Conservation (phyloP, 2,797 vertebrate genomes). For the Enteromius trimaculatus region DNA sequence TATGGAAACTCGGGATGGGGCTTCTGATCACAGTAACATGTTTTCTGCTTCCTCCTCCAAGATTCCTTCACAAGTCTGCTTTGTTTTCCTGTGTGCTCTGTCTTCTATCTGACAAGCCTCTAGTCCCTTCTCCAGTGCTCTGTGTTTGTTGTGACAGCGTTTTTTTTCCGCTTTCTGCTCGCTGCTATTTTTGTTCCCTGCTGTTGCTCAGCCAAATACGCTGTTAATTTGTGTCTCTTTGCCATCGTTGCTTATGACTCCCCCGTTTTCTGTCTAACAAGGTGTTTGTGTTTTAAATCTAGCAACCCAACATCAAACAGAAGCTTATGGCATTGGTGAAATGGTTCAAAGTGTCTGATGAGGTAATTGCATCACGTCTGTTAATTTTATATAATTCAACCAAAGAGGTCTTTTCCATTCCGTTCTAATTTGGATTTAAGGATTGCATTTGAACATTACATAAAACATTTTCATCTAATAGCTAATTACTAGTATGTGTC, state of each 20-base stretch:
- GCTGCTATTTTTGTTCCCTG: constrained; percentile 54
- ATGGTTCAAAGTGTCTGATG: constrained; percentile 87
- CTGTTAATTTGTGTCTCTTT: constrained; percentile 43
- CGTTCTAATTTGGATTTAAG: not conserved
- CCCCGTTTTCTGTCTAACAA: constrained; percentile 35
- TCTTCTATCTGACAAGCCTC: constrained; percentile 35
- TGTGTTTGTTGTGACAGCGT: constrained; percentile 40
- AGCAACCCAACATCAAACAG: constrained; percentile 89
- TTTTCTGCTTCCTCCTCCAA: constrained; percentile 34
- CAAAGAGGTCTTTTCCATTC: not conserved
- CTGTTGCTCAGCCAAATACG: constrained; percentile 39
- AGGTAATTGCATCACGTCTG: constrained; percentile 71
- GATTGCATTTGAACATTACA: not conserved
- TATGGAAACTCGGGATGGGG: constrained; percentile 36
- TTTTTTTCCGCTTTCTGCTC: constrained; percentile 45
- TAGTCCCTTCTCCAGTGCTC: constrained; percentile 29
- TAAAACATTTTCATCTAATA: not conserved
- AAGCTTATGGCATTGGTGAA: constrained; percentile 88
- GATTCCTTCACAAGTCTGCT: constrained; percentile 45
- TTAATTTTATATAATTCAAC: not conserved
- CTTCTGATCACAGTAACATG: constrained; percentile 28
- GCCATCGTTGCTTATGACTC: constrained; percentile 43
- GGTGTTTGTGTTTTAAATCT: constrained; percentile 50
- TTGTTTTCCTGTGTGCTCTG: constrained; percentile 39
- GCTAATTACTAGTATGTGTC: not conserved